phyloP scores from a whole-genome alignment of 2,113 vertebrate species.

The Passer domesticus region DNA sequence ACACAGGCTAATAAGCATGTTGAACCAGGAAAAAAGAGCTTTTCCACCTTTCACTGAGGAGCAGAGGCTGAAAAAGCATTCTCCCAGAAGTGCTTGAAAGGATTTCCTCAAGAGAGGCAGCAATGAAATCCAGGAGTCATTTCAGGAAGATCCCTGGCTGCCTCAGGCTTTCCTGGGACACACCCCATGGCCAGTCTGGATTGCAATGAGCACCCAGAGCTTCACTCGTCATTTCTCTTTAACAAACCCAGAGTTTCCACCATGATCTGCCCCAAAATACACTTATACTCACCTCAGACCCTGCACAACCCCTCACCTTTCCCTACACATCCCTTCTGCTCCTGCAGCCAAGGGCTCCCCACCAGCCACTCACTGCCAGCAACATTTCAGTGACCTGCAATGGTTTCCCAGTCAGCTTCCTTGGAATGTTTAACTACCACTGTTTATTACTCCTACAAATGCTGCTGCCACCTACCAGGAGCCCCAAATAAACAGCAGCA shows the following conservation, averaged over 20 bases:
- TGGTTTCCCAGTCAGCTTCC: background rate
- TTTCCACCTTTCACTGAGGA: background rate
- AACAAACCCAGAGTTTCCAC: background rate
- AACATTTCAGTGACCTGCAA: background rate
- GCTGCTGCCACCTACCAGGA: background rate
- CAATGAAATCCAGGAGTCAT: background rate
- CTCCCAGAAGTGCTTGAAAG: background rate
- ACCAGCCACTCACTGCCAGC: background rate
- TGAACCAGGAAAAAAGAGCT: background rate
- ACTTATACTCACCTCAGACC: background rate
- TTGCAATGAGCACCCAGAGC: background rate
- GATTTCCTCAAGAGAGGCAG: background rate
- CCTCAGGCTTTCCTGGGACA: background rate
- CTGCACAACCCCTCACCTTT: background rate
- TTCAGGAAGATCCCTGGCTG: background rate
- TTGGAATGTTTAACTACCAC: background rate
- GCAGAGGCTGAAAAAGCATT: background rate
- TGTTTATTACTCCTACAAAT: background rate
- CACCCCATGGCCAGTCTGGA: rapidly evolving
- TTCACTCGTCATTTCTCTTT: rapidly evolving
- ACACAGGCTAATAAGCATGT: background rate
- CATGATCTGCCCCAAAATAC: rapidly evolving
- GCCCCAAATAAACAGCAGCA: background rate
- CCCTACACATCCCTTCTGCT: background rate
- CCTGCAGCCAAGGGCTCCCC: background rate